Percentiles rank a stretch among this genome's conserved stretches.
phyloP scores from a whole-genome alignment of 2,113 vertebrate genomes.

The Lepus americanus region DNA sequence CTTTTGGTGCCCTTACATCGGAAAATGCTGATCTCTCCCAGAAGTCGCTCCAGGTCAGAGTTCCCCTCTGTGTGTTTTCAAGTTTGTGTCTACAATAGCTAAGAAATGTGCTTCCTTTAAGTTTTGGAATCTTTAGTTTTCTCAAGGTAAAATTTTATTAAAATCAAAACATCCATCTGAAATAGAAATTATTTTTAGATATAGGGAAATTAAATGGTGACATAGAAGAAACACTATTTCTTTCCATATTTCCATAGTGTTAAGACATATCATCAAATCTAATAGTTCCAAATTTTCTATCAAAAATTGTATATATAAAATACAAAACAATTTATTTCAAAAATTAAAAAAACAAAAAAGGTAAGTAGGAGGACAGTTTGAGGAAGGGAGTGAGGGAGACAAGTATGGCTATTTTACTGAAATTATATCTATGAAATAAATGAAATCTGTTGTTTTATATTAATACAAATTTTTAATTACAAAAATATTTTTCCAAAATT shows the following conservation, averaged over 20 bases:
- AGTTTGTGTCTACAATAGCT: background rate
- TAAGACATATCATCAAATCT: background rate
- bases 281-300: background rate
- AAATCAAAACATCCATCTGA: slow-evolving; percentile 33
- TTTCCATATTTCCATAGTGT: slow-evolving; percentile 1
- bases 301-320: background rate
- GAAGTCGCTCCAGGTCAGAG: slow-evolving; percentile 87
- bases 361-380: too few relatives aligned
- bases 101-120: background rate
- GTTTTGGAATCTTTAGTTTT: background rate
- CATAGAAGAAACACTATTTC: background rate
- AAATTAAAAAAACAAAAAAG: too few relatives aligned
- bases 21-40: slow-evolving; percentile 76
- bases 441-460: too few relatives aligned
- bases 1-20: slow-evolving; percentile 82
- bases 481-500: background rate
- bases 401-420: too few relatives aligned
- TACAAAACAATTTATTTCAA: too few relatives aligned
- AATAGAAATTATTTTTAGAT: slow-evolving; percentile 12
- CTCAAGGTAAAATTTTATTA: slow-evolving; percentile 33
- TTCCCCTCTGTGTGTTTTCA: background rate
- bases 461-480: too few relatives aligned
- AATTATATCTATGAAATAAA: too few relatives aligned
- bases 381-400: too few relatives aligned
- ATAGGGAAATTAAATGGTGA: background rate